Conservation (phyloP, 2,888 invertebrate genomes). For the Aporophyla nigra region DNA sequence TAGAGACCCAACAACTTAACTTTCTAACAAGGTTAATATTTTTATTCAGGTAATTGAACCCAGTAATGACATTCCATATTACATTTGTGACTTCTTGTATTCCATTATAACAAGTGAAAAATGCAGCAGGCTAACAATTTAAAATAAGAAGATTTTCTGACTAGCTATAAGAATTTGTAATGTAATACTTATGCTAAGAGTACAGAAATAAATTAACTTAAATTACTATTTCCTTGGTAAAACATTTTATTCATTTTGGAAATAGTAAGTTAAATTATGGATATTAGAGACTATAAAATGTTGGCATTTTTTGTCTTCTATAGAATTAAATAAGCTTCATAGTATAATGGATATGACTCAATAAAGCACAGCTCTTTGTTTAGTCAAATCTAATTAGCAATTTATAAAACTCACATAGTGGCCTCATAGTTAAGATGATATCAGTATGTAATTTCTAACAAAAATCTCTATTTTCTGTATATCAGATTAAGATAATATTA, state of each 20-base stretch:
- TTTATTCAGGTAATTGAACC: background rate
- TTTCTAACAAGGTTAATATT: constrained; percentile 6
- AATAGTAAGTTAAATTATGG: background rate
- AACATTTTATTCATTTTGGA: background rate
- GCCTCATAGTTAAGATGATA: background rate
- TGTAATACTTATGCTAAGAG: background rate
- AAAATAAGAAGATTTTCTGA: background rate
- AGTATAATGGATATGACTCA: background rate
- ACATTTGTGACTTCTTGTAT: background rate
- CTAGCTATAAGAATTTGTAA: constrained; percentile 7
- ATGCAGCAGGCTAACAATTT: background rate
- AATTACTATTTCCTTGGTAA: background rate
- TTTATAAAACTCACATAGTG: constrained; percentile 2
- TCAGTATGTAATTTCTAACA: constrained; percentile 4
- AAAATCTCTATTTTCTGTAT: constrained; percentile 24
- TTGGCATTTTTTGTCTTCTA: no score
- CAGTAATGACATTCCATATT: background rate
- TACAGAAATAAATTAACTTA: background rate
- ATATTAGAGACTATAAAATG: background rate
- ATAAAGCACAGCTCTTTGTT: background rate
- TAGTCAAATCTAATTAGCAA: background rate
- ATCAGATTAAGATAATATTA: constrained; percentile 1
- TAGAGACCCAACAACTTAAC: constrained; percentile 5
- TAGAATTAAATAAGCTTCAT: background rate
- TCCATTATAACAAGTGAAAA: background rate